Percentiles rank a stretch among this genome's conserved stretches.
Evolutionary conservation across 1,140 invertebrate genomes (phyloP).

Genomic region (Subanguina moxae): DNA sequence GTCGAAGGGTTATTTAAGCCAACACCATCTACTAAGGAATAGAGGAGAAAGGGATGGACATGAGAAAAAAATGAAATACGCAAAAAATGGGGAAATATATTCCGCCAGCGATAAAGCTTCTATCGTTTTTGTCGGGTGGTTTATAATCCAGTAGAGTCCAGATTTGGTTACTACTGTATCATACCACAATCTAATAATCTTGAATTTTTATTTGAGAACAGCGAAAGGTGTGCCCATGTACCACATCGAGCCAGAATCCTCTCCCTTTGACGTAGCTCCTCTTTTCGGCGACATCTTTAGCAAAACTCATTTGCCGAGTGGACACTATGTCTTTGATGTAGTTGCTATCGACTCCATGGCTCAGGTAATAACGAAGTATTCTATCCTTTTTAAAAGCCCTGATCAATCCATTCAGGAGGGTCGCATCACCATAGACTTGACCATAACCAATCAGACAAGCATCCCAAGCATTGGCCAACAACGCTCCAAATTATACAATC

Average conservation of each 20-base stretch:
- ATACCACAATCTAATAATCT: too few species aligned
- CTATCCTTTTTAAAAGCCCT: too few species aligned
- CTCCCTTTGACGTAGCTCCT: constrained; percentile 42
- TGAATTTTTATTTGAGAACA: constrained; percentile 39
- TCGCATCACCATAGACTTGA: not conserved
- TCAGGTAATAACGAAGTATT: constrained; percentile 13
- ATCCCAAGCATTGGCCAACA: not conserved
- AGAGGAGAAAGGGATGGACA: too few species aligned
- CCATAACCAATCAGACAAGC: not conserved
- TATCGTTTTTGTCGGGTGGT: too few species aligned
- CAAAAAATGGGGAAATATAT: constrained; percentile 2
- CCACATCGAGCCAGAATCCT: constrained; percentile 34
- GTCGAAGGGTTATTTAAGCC: not conserved
- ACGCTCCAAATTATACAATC: not conserved
- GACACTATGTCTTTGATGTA: constrained; percentile 37
- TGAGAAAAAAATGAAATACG: too few species aligned
- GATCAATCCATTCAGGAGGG: constrained; percentile 1
- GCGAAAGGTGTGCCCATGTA: constrained; percentile 26
- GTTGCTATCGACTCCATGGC: constrained; percentile 39
- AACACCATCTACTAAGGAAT: too few species aligned
- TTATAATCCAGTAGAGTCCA: too few species aligned
- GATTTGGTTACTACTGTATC: too few species aligned
- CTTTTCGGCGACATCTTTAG: constrained; percentile 40
- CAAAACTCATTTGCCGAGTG: constrained; percentile 9
- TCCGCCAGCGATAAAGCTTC: not conserved